phyloP scores from a whole-genome alignment of 2,113 vertebrate species.

The Hippolais icterina region DNA sequence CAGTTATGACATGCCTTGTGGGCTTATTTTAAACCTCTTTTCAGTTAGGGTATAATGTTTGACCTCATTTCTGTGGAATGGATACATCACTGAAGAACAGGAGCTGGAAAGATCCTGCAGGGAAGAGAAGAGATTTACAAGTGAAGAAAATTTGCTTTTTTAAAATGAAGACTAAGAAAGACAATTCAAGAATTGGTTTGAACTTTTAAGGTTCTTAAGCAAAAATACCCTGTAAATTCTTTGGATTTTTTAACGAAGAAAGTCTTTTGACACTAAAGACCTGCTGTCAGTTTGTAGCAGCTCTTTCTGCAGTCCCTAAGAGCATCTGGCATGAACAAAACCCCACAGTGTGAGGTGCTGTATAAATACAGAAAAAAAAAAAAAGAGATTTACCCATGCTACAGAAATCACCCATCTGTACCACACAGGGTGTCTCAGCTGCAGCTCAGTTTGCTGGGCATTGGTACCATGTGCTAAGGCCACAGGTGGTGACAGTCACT shows the following conservation, averaged over 20 bases:
- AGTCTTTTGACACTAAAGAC: neutral
- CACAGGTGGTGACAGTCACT: fast-evolving
- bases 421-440: neutral
- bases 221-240: neutral
- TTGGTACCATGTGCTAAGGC: neutral
- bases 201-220: neutral
- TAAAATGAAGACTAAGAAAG: neutral
- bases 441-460: neutral
- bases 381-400: fast-evolving
- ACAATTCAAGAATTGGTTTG: neutral
- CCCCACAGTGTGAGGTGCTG: neutral
- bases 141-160: neutral
- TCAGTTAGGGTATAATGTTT: neutral
- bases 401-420: neutral
- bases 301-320: neutral
- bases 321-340: neutral
- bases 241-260: neutral
- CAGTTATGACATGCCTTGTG: neutral
- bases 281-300: neutral
- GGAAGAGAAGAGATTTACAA: neutral
- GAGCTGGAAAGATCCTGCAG: neutral
- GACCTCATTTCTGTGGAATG: neutral
- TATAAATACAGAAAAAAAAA: neutral
- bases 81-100: neutral
- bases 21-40: neutral